phyloP scores from a whole-genome alignment of 2,797 vertebrate species.

The Chaetophractus vellerosus region DNA sequence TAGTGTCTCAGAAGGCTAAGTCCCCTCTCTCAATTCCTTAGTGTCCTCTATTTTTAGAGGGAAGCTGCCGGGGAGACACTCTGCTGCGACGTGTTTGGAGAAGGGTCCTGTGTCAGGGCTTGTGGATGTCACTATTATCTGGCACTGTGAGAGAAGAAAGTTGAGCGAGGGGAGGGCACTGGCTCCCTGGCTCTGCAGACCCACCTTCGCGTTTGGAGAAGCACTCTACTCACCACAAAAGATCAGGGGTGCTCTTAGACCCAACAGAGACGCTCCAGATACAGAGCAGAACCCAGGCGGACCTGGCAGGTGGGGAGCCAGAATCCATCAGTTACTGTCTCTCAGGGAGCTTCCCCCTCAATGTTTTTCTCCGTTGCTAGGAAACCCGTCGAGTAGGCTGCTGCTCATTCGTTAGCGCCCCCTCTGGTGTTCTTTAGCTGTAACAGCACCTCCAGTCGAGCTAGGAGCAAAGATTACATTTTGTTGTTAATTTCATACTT shows the following conservation, averaged over 20 bases:
- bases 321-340: background rate
- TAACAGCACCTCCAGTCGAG: conserved; percentile 12
- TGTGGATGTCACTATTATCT: background rate
- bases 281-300: background rate
- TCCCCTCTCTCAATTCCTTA: background rate
- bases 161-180: accelerated
- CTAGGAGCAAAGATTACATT: background rate
- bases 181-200: background rate
- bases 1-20: background rate
- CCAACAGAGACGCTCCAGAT: background rate
- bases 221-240: background rate
- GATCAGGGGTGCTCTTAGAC: background rate
- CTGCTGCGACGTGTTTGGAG: background rate
- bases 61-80: background rate
- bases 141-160: background rate
- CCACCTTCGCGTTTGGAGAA: background rate
- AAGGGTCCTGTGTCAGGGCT: background rate
- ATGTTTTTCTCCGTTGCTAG: conserved; percentile 67
- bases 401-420: conserved; percentile 16
- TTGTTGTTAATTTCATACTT: background rate
- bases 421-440: conserved; percentile 41
- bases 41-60: background rate
- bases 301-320: conserved; percentile 6
- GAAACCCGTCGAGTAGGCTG: background rate
- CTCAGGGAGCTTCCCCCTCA: background rate